Percentiles rank a stretch among this genome's conserved stretches.
These are phyloP conservation scores for Engraulis encrasicolus DNA, from an alignment of 2,113 vertebrate genomes.

Conservation along the genomic window DNA sequence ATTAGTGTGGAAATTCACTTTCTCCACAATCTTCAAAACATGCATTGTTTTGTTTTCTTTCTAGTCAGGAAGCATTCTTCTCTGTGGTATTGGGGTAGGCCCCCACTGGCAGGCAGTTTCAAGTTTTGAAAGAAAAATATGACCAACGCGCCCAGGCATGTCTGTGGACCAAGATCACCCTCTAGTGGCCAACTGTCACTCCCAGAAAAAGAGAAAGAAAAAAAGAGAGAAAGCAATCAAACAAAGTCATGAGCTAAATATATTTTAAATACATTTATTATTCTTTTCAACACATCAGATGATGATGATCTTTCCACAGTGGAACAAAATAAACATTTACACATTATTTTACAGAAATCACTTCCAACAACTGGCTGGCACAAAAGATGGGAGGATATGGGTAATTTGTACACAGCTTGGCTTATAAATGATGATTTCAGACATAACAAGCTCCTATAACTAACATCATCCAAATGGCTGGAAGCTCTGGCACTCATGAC, in stretches of 20 bases:
- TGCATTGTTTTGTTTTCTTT: background rate
- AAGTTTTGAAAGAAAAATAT: background rate
- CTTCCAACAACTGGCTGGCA: background rate
- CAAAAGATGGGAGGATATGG: background rate
- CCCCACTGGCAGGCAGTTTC: background rate
- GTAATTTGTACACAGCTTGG: background rate
- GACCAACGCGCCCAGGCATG: background rate
- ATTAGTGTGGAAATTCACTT: too few species aligned
- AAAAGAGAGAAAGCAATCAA: background rate
- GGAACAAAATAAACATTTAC: constrained; percentile 44
- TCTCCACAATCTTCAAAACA: too few species aligned
- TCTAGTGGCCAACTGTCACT: too few species aligned
- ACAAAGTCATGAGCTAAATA: background rate
- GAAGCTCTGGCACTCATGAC: constrained; percentile 6
- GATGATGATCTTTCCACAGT: constrained; percentile 29
- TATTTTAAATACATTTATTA: constrained; percentile 44
- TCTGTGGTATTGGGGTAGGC: too few species aligned
- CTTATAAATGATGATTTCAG: background rate
- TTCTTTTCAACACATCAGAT: constrained; percentile 18
- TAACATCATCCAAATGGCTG: background rate
- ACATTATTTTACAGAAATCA: constrained; percentile 25
- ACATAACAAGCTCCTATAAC: background rate
- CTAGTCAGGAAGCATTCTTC: background rate
- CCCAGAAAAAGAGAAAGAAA: too few species aligned
- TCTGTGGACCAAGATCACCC: background rate